Percentiles rank a stretch among this genome's conserved stretches.
These are phyloP conservation scores for Cercocebus atys DNA, from an alignment of 2,113 vertebrate genomes.

Conservation along the genomic window DNA sequence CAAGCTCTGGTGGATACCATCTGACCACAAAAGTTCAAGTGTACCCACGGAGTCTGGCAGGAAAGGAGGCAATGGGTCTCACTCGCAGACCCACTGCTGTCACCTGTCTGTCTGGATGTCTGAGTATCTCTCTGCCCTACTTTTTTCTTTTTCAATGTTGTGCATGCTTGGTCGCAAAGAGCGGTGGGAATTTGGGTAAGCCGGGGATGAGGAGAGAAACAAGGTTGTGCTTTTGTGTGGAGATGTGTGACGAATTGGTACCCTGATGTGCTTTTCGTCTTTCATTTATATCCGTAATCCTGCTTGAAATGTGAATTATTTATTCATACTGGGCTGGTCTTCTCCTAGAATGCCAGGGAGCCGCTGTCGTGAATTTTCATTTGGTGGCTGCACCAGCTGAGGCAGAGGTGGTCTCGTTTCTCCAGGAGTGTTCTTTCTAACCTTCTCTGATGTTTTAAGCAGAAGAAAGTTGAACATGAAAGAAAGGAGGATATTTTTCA, in stretches of 20 bases:
- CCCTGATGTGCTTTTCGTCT: constrained; percentile 65
- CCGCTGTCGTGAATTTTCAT: neutral
- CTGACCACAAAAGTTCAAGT: constrained; percentile 71
- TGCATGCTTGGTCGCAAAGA: neutral
- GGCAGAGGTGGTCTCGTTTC: neutral
- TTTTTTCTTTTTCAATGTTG: neutral
- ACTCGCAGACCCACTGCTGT: neutral
- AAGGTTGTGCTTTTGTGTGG: constrained; percentile 59
- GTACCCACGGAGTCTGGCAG: constrained; percentile 60
- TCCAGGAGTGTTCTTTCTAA: constrained; percentile 30
- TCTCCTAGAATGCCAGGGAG: neutral
- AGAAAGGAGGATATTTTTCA: neutral
- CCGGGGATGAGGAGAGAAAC: constrained; percentile 27
- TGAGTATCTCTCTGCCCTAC: neutral
- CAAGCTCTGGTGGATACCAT: constrained; percentile 59
- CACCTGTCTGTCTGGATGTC: neutral
- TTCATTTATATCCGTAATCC: constrained; percentile 67
- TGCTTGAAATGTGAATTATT: constrained; percentile 75
- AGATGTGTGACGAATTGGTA: constrained; percentile 39
- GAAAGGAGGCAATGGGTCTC: neutral
- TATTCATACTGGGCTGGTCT: constrained; percentile 52
- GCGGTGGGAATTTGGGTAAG: constrained; percentile 10
- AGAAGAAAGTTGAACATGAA: neutral
- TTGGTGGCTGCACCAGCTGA: neutral
- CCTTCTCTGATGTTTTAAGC: neutral